Evolutionary conservation across 1,140 invertebrate species (phyloP).

Genomic region (Achatina immaculata): DNA sequence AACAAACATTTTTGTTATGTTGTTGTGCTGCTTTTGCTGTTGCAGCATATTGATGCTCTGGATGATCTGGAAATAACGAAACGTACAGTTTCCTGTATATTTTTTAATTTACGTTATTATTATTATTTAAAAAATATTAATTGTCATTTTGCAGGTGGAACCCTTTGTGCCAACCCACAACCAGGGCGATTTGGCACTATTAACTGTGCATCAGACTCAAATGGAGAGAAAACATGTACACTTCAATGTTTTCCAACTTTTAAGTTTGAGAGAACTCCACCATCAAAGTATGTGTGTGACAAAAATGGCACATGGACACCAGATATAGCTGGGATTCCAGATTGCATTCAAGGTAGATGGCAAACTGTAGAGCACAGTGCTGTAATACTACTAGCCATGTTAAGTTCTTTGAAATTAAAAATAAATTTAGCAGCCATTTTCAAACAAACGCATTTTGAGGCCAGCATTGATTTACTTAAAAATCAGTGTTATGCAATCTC

Average conservation of each 20-base stretch:
- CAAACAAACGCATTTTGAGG: neutral
- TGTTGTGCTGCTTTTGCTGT: neutral
- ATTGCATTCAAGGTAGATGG: constrained; percentile 79
- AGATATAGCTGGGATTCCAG: constrained; percentile 76
- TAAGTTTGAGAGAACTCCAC: constrained; percentile 76
- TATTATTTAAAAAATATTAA: neutral
- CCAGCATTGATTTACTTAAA: neutral
- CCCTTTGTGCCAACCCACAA: constrained; percentile 46
- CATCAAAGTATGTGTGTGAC: constrained; percentile 78
- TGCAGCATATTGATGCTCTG: neutral
- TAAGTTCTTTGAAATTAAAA: neutral
- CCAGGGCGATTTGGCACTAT: constrained; percentile 50
- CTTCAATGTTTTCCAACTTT: constrained; percentile 79
- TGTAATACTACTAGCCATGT: no score
- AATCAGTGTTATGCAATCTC: neutral
- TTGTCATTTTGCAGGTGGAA: constrained; percentile 40
- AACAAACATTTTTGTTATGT: no score
- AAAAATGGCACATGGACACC: constrained; percentile 79
- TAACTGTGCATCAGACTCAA: constrained; percentile 41
- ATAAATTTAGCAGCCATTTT: constrained; percentile 15
- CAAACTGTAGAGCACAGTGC: no score
- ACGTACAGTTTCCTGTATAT: neutral
- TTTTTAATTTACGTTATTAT: neutral
- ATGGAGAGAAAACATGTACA: constrained; percentile 72
- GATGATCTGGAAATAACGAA: neutral